phyloP scores from a whole-genome alignment of 2,113 vertebrate species.

The Stictonetta naevosa region DNA sequence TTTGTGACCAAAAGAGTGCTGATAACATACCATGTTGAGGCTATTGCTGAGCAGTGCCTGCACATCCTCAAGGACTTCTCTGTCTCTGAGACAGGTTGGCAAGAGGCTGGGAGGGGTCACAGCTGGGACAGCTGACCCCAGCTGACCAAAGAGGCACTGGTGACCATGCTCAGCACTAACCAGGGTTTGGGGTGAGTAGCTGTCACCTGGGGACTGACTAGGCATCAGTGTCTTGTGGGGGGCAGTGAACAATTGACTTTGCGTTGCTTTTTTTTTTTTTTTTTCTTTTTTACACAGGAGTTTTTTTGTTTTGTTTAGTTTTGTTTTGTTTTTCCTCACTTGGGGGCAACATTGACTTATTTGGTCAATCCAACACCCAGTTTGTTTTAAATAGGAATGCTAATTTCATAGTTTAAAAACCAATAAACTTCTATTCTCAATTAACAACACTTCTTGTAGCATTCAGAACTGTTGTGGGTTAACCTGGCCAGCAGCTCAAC shows the following conservation, averaged over 20 bases:
- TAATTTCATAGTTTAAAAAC: not conserved
- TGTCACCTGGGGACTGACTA: not conserved
- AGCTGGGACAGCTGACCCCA: not conserved
- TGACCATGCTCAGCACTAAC: too few species aligned
- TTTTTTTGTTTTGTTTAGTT: too few species aligned
- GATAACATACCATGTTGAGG: not conserved
- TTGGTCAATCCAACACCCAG: not conserved
- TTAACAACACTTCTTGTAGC: not conserved
- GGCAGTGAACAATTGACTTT: not conserved
- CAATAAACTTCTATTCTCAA: not conserved
- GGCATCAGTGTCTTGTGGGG: not conserved
- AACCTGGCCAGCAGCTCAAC: too few species aligned
- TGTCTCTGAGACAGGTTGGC: too few species aligned
- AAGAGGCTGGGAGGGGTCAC: not conserved
- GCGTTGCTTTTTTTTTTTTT: too few species aligned
- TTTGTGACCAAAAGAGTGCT: not conserved
- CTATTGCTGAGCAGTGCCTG: not conserved
- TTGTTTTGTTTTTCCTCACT: too few species aligned
- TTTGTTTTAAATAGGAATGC: not conserved
- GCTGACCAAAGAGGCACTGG: not conserved
- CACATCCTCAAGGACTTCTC: not conserved
- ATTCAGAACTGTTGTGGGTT: not conserved
- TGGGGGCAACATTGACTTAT: too few species aligned
- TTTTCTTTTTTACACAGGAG: too few species aligned
- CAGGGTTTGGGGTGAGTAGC: not conserved